Conservation (phyloP, 2,888 invertebrate species). For the Digitonthophagus gazella region DNA sequence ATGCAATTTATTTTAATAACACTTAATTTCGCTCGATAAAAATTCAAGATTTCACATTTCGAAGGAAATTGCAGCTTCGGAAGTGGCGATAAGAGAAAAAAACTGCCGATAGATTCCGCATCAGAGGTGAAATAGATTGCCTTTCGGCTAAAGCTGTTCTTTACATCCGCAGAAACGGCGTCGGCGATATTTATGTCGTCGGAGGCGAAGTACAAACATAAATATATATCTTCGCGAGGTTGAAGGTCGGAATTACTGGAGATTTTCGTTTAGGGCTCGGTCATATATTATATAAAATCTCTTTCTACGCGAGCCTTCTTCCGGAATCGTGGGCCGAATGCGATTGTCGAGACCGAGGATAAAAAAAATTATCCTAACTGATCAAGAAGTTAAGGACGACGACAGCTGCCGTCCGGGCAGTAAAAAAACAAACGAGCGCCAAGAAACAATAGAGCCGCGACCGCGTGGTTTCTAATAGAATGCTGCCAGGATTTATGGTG, state of each 20-base stretch:
- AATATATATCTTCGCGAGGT: constrained; percentile 10
- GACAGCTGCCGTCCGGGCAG: constrained; percentile 16
- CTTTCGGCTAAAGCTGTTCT: background rate
- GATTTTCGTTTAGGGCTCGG: constrained; percentile 20
- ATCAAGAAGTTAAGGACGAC: constrained; percentile 26
- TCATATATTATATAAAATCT: constrained; percentile 24
- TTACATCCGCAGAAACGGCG: background rate
- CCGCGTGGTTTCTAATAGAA: constrained; percentile 30
- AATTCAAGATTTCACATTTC: no score
- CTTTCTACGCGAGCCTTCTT: constrained; percentile 1
- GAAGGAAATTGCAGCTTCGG: no score
- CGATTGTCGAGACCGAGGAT: constrained; percentile 2
- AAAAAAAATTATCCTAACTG: constrained; percentile 20
- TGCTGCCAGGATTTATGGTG: constrained; percentile 36
- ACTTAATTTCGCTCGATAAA: no score
- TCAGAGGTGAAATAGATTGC: background rate
- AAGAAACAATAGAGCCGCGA: constrained; percentile 19
- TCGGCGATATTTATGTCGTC: background rate
- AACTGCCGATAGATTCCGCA: no score
- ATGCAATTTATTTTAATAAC: no score
- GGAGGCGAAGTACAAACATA: background rate
- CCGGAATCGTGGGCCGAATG: background rate
- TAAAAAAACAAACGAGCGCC: background rate
- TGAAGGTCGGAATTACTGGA: constrained; percentile 20
- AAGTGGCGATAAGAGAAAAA: no score